A percentile compares a stretch with the other conserved stretches of the same genome.
phyloP scores from a whole-genome alignment of 2,888 invertebrate genomes.

The Thereva unica region DNA sequence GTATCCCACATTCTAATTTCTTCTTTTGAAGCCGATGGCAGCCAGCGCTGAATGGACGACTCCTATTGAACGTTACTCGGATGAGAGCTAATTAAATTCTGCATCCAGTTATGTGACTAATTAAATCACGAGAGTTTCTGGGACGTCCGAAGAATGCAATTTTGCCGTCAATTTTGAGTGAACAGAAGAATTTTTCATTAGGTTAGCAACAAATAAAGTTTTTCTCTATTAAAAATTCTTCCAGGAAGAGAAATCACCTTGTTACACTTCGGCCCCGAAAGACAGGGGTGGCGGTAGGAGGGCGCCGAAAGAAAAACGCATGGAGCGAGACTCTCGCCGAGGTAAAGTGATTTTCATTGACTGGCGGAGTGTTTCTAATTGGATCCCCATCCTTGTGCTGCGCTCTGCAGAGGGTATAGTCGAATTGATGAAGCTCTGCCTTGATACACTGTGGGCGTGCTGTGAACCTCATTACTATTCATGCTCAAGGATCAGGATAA shows the following conservation, averaged over 20 bases:
- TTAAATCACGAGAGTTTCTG: constrained; percentile 40
- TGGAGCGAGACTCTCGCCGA: constrained; percentile 5
- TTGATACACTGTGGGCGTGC: constrained; percentile 8
- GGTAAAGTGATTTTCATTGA: no score
- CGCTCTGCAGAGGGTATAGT: constrained; percentile 1
- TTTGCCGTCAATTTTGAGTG: constrained; percentile 38
- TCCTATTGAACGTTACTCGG: constrained; percentile 32
- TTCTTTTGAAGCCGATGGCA: no score
- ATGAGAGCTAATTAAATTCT: constrained; percentile 40
- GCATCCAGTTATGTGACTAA: constrained; percentile 38
- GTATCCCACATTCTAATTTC: no score
- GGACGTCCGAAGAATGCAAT: constrained; percentile 41
- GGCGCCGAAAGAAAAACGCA: constrained; percentile 8
- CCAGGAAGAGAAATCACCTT: constrained; percentile 10
- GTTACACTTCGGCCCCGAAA: neutral
- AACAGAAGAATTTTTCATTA: constrained; percentile 42
- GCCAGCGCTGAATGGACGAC: constrained; percentile 10
- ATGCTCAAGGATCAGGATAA: constrained; percentile 9
- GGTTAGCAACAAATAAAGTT: constrained; percentile 38
- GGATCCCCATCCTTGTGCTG: constrained; percentile 13
- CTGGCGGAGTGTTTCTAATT: constrained; percentile 23
- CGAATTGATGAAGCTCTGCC: constrained; percentile 12
- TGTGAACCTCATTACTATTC: constrained; percentile 23
- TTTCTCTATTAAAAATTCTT: constrained; percentile 38
- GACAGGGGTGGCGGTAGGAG: neutral